phyloP scores from a whole-genome alignment of 2,888 invertebrate species.

The Limnephilus rhombicus region DNA sequence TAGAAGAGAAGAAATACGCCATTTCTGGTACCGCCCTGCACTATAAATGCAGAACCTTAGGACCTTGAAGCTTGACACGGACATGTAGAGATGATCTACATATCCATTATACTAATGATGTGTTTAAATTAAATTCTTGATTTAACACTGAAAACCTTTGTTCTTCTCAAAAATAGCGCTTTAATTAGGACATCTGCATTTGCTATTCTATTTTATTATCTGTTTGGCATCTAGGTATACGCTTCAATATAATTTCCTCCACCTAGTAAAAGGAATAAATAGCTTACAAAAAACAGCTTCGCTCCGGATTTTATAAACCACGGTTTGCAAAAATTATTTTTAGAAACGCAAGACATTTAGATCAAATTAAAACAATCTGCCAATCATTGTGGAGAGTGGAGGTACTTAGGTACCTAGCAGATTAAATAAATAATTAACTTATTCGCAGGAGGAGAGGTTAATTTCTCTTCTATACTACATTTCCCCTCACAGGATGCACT shows the following conservation, averaged over 20 bases:
- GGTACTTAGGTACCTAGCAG: no score
- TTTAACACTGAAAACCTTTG: no score
- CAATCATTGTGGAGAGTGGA: not conserved
- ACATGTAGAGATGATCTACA: no score
- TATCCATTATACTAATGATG: not conserved
- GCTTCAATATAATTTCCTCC: not conserved
- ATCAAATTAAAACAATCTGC: not conserved
- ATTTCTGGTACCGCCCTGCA: not conserved
- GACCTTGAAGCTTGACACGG: not conserved
- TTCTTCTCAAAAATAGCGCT: not conserved
- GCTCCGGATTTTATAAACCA: not conserved
- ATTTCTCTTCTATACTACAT: no score
- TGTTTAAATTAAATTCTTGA: not conserved
- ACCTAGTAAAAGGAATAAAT: not conserved
- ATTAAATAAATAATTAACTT: no score
- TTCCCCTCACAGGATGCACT: no score
- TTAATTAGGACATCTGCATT: not conserved
- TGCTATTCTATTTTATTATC: not conserved
- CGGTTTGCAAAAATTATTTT: not conserved
- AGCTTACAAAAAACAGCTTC: not conserved
- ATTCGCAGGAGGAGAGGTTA: no score
- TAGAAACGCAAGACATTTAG: not conserved
- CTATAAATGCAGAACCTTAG: not conserved
- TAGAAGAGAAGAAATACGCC: not conserved
- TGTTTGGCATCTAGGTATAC: not conserved